A percentile compares a stretch with the other conserved stretches of the same genome.
Conservation (phyloP, 2,797 vertebrate genomes). For the Chrosomus eos region DNA sequence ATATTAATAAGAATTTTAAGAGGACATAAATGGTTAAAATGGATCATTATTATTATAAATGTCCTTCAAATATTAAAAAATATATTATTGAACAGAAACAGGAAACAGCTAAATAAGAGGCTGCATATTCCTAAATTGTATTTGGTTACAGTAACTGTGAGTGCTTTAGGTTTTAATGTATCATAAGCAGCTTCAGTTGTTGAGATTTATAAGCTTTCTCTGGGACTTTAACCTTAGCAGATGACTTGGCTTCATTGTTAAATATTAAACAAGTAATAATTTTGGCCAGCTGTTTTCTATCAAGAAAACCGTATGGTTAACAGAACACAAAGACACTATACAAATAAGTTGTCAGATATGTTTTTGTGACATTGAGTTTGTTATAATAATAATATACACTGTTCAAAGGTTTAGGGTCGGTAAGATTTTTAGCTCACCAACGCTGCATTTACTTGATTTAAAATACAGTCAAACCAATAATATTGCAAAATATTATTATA, state of each 20-base stretch:
- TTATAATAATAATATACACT: background rate
- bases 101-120: too few species aligned
- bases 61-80: background rate
- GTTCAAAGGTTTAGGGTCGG: background rate
- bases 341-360: background rate
- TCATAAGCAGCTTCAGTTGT: background rate
- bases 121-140: background rate
- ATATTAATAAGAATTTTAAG: too few species aligned
- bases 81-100: background rate
- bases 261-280: slow-evolving; percentile 35
- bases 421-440: background rate
- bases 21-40: background rate
- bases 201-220: slow-evolving; percentile 12
- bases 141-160: background rate
- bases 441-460: background rate
- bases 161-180: background rate
- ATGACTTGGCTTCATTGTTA: slow-evolving; percentile 22
- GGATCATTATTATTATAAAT: background rate
- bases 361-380: background rate
- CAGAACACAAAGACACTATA: background rate
- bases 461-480: background rate
- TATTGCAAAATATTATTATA: background rate
- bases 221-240: slow-evolving; percentile 9
- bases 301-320: background rate
- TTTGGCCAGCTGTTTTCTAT: background rate